phyloP scores from a whole-genome alignment of 2,113 vertebrate genomes.

The Desmodus rotundus region DNA sequence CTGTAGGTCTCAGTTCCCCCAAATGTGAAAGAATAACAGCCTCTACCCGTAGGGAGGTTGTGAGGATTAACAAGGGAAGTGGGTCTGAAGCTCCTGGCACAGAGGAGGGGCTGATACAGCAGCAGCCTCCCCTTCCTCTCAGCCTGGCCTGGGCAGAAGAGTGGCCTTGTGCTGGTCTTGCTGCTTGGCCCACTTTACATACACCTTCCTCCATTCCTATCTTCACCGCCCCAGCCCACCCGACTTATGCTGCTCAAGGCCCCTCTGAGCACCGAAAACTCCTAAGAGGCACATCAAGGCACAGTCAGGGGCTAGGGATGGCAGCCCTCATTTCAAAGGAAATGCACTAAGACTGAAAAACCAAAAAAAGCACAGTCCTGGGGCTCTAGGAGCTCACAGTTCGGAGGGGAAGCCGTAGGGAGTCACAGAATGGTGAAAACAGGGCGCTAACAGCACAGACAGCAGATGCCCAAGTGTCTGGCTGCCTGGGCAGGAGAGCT shows the following conservation, averaged over 20 bases:
- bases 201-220: background rate
- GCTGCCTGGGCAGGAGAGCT: constrained; percentile 51
- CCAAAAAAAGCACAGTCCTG: background rate
- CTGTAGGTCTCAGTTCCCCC: background rate
- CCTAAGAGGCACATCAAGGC: background rate
- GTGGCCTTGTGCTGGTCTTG: background rate
- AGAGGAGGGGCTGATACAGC: background rate
- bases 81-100: background rate
- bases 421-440: background rate
- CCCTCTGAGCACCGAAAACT: background rate
- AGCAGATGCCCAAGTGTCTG: background rate
- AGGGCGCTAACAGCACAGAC: background rate
- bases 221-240: background rate
- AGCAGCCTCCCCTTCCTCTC: background rate
- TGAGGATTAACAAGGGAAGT: background rate
- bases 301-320: background rate
- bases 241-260: background rate
- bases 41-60: background rate
- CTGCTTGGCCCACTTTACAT: background rate
- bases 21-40: background rate
- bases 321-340: background rate
- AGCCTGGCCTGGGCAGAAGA: background rate
- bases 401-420: background rate
- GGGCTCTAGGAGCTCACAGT: background rate
- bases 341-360: background rate